These are phyloP conservation scores for Trissolcus brochymenae DNA, from an alignment of 2,888 invertebrate genomes.

Conservation along the genomic window DNA sequence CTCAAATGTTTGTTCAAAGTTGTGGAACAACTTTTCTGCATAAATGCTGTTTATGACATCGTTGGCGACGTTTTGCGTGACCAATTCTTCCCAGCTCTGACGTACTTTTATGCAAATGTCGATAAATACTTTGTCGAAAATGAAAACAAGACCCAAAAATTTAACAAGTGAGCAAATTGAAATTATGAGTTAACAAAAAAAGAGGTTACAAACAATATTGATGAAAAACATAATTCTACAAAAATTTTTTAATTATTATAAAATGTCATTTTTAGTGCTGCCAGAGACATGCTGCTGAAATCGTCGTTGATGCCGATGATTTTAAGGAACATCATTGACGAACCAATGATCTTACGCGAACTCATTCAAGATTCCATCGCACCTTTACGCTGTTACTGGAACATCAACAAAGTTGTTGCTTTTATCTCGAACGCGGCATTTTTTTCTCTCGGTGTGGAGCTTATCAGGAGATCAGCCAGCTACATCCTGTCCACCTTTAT, in stretches of 20 bases:
- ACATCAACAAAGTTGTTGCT: constrained; percentile 66
- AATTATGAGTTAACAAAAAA: no score
- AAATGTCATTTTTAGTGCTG: constrained; percentile 62
- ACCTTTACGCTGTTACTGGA: constrained; percentile 71
- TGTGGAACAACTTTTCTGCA: constrained; percentile 66
- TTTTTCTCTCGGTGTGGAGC: constrained; percentile 64
- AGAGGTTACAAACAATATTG: no score
- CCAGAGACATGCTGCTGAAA: constrained; percentile 68
- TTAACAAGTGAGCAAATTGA: constrained; percentile 70
- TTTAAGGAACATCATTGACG: constrained; percentile 66
- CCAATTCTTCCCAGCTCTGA: constrained; percentile 68
- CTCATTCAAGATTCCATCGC: constrained; percentile 69
- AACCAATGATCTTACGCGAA: constrained; percentile 69
- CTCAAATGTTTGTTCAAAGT: constrained; percentile 65
- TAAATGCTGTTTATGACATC: constrained; percentile 65
- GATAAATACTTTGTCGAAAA: constrained; percentile 72
- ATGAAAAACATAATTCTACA: no score
- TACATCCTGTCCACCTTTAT: constrained; percentile 71
- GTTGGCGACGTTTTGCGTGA: constrained; percentile 62
- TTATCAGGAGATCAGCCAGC: constrained; percentile 66
- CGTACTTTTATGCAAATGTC: constrained; percentile 69
- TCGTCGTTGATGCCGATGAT: constrained; percentile 68
- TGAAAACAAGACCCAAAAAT: constrained; percentile 69
- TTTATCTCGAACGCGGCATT: constrained; percentile 69
- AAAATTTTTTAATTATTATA: no score